A percentile compares a stretch with the other conserved stretches of the same genome.
phyloP scores from a whole-genome alignment of 2,113 vertebrate genomes.

The Cercopithecus mona region DNA sequence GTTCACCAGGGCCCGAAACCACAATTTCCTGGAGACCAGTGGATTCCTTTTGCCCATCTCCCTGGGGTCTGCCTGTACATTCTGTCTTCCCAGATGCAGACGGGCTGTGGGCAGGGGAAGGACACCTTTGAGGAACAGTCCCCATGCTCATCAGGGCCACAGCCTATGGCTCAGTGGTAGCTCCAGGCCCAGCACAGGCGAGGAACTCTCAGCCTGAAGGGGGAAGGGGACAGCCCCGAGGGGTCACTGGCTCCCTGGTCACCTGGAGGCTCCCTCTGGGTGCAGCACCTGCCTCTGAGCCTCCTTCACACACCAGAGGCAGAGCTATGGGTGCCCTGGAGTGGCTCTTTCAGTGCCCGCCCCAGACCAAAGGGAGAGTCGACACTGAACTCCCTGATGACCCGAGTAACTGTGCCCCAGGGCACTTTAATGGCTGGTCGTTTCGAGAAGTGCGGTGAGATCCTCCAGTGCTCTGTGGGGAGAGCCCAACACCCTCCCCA shows the following conservation, averaged over 20 bases:
- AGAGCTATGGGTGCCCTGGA: not conserved
- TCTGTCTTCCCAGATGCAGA: not conserved
- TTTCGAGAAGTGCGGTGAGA: not conserved
- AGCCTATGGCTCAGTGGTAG: not conserved
- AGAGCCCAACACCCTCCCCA: not conserved
- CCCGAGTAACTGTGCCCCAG: not conserved
- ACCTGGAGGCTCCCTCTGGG: not conserved
- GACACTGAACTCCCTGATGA: not conserved
- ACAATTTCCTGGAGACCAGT: not conserved
- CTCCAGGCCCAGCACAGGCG: not conserved
- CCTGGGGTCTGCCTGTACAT: not conserved
- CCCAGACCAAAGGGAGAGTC: not conserved
- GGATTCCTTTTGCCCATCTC: not conserved
- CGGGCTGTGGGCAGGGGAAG: fast-evolving
- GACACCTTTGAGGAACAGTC: not conserved
- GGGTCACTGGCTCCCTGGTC: not conserved
- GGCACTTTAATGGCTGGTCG: not conserved
- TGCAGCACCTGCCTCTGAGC: not conserved
- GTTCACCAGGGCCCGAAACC: not conserved
- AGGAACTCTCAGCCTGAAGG: not conserved
- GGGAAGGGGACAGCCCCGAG: not conserved
- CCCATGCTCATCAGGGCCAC: not conserved
- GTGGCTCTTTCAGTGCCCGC: not conserved
- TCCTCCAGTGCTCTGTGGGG: not conserved
- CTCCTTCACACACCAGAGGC: not conserved